These are phyloP conservation scores for Silurus asotus DNA, from an alignment of 2,113 vertebrate genomes.

Conservation along the genomic window DNA sequence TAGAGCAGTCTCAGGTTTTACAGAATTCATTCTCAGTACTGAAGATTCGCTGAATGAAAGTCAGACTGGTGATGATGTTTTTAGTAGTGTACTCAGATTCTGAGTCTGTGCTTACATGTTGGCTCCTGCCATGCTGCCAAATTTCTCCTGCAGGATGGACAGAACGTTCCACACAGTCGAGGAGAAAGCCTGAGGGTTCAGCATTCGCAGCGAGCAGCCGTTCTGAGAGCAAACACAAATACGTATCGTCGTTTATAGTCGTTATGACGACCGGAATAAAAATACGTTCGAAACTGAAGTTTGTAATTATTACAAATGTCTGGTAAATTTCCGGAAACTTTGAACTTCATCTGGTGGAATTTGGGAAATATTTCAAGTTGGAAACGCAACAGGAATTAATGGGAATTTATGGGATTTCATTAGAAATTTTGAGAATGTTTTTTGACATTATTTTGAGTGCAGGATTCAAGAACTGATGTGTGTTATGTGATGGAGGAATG, in stretches of 20 bases:
- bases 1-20: background rate
- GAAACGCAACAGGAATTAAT: too few species aligned
- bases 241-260: background rate
- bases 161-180: slow-evolving; percentile 85
- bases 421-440: too few species aligned
- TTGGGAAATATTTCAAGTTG: too few species aligned
- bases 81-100: background rate
- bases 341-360: too few species aligned
- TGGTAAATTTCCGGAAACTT: too few species aligned
- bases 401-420: too few species aligned
- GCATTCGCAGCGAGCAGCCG: slow-evolving; percentile 88
- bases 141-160: slow-evolving; percentile 90
- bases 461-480: too few species aligned
- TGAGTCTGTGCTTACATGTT: slow-evolving; percentile 73
- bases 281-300: too few species aligned
- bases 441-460: too few species aligned
- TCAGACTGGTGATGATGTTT: too few species aligned
- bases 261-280: background rate
- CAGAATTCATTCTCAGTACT: background rate
- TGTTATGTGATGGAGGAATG: too few species aligned
- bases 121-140: slow-evolving; percentile 92
- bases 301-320: too few species aligned
- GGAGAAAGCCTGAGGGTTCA: slow-evolving; percentile 92
- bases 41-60: background rate
- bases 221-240: slow-evolving; percentile 63